Evolutionary conservation across 2,888 invertebrate species (phyloP).

Genomic region (Escarpia spicata): DNA sequence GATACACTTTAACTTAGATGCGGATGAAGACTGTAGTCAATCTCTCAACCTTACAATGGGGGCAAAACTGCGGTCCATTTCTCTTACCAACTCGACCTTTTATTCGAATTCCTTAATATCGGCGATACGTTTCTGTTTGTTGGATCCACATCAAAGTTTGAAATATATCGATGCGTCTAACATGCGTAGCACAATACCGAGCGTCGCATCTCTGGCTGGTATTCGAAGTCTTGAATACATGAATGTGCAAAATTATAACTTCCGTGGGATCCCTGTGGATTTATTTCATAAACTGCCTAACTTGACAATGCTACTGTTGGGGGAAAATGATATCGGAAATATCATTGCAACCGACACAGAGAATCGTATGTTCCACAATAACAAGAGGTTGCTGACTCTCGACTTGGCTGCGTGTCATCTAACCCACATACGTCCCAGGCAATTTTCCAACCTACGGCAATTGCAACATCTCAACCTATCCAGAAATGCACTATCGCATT

Average conservation of each 20-base stretch:
- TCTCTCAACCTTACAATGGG: background rate
- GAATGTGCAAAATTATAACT: background rate
- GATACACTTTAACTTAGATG: background rate
- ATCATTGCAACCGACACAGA: background rate
- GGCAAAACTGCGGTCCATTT: background rate
- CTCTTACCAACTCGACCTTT: background rate
- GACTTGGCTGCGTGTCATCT: background rate
- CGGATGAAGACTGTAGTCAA: background rate
- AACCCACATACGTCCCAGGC: background rate
- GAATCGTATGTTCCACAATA: background rate
- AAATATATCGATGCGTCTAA: background rate
- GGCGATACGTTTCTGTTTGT: background rate
- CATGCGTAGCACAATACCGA: background rate
- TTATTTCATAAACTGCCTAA: background rate
- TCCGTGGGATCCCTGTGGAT: background rate
- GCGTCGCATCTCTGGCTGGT: background rate
- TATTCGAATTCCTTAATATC: background rate
- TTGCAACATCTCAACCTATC: constrained; percentile 1
- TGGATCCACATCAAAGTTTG: background rate
- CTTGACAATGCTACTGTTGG: background rate
- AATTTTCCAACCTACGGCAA: background rate
- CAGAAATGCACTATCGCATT: background rate
- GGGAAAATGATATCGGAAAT: background rate
- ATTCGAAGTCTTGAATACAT: background rate
- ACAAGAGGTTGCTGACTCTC: background rate